Conservation (phyloP, 2,797 vertebrate genomes). For the Hydrolagus colliei region DNA sequence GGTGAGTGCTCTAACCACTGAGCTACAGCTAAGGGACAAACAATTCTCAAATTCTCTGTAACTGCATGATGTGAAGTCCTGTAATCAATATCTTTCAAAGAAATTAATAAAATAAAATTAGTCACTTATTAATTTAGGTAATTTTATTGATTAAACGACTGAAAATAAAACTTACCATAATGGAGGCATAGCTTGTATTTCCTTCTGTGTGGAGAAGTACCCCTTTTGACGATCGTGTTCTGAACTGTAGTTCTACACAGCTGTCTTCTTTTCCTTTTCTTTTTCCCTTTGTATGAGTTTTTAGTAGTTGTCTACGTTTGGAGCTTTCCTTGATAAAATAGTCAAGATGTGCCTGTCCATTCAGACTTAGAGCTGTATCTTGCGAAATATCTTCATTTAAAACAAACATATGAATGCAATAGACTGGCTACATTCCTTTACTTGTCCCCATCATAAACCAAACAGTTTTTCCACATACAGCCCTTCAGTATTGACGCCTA, state of each 20-base stretch:
- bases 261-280: slow-evolving; percentile 31
- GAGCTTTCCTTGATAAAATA: slow-evolving; percentile 60
- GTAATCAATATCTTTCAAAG: slow-evolving; percentile 9
- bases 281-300: slow-evolving; percentile 38
- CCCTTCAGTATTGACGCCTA: not conserved
- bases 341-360: slow-evolving; percentile 51
- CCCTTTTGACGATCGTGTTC: slow-evolving; percentile 47
- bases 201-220: slow-evolving; percentile 48
- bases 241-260: slow-evolving; percentile 53
- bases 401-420: slow-evolving; percentile 7
- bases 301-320: slow-evolving; percentile 53
- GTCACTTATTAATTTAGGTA: slow-evolving; percentile 15
- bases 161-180: slow-evolving; percentile 45
- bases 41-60: too few species aligned
- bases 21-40: too few species aligned
- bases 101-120: not conserved
- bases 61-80: too few species aligned
- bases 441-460: not conserved
- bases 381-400: slow-evolving; percentile 50
- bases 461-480: not conserved
- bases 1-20: too few species aligned
- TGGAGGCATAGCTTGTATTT: slow-evolving; percentile 37
- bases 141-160: slow-evolving; percentile 2
- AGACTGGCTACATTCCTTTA: not conserved
- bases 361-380: slow-evolving; percentile 50